Base-by-base conservation (phyloP, 1,140 invertebrate species). In the Thaumatotibia leucotreta region DNA sequence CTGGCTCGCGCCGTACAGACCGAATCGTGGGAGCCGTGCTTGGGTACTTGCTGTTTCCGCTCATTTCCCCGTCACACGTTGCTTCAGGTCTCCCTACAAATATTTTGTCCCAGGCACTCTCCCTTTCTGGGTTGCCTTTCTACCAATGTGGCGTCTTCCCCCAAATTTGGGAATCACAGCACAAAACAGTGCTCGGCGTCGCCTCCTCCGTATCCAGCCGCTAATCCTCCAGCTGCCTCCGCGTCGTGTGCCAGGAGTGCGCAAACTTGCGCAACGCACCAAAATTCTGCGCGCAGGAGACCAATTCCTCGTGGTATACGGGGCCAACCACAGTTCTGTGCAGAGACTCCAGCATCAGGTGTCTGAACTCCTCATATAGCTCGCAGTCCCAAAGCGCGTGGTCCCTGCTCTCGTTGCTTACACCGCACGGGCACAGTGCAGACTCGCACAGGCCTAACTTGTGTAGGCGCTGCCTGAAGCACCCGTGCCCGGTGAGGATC, bases 401-500 rank as follows among this genome's bases (percentile, higher is more conserved):
- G n/a, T n/a, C n/a, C n/a, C 54, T 4, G 22, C 20, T 63, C 49
- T 71, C 66, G 4, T n/a, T 4, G 4, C 4, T 4, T 1, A 17
- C 11, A 2, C 64, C 63, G 61, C 69, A 71, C 9, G 49, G 27
- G 22, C 69, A 68, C 4, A 11, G 6, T 4, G 14, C 54, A 23
- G 33, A 27, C 4, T 67, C 63, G 29, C 52, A 23, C 4, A 70
- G 50, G n/a, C 27, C 50, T 17, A 70, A 14, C 14, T 32, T 61
- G 45, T 64, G 20, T 39, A 71, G 66, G 4, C 69, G 58, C 20
- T 58, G 39, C 10, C 45, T 67, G 49, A 71, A 71, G 49, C 58
- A 63, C 0, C 66, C 69, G 24, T 71, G 69, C 5, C 69, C 69
- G 4, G 63, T 63, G 9, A 71, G 61, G 1, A 71, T 67, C 63